Evolutionary conservation across 37 sponge, comb jelly and placozoan genomes (phyloP), one percentile per base, ranked within the genome.

Genomic region (Axinella damicornis): DNA sequence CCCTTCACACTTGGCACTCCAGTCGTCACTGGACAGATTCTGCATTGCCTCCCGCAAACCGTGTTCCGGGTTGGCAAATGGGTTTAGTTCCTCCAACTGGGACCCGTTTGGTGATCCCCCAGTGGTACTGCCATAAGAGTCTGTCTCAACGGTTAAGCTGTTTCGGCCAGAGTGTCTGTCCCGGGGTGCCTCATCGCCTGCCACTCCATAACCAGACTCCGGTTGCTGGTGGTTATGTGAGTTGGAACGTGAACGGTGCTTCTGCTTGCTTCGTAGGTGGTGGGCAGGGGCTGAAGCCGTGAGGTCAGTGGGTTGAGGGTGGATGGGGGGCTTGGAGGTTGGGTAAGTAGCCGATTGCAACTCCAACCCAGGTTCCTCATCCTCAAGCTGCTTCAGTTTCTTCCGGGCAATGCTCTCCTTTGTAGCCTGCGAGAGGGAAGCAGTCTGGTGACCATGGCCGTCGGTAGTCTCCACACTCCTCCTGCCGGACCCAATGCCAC

Each of bases 1-100:
- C 52, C 92, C 89, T 14, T 91, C 83, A 53, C 80, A 73, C 88
- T 96, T 94, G 25, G 31, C 36, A 17, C 92, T 85, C 94, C 94
- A 94, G 71, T 87, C 83, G 30, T 88, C 89, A 30, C 34, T 61
- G 52, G 53, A 73, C 32, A 95, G 61, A 15, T 28, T 28, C 62
- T 79, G 53, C 46, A 95, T 61, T 19, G 87, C 77, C 11, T 80
- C 83, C 37, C 67, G 56, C 66, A 91, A 31, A 2, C 74, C 89
- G 39, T 74, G 80, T 52, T 91, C 92, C 0, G 95, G 90, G 39
- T 88, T 76, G 14, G 54, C 5, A 28, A 88, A 54, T 0, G 88
- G 88, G 17, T 65, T 69, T 25, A 78, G 80, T 31, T 68, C 80
- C 39, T 74, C 55, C 56, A 86, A 32, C 21, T n/a, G 31, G 0